phyloP scores from a whole-genome alignment of 2,797 vertebrate species.

The Dendrocincla tyrannina region DNA sequence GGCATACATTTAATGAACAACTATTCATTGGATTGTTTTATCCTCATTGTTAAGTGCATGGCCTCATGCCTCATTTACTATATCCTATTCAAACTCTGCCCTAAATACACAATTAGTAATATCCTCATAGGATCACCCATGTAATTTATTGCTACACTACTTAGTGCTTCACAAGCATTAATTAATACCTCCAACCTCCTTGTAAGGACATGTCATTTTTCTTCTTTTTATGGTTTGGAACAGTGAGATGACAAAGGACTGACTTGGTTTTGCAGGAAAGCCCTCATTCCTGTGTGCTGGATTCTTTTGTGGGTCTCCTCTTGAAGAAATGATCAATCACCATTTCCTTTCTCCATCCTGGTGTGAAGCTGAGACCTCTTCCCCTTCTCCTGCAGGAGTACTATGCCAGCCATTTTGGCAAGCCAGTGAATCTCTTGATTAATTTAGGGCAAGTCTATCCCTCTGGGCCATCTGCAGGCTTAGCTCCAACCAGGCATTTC shows the following conservation, averaged over 20 bases:
- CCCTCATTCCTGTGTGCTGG: neutral
- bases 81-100: neutral
- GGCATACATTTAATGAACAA: neutral
- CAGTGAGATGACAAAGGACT: neutral
- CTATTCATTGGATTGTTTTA: neutral
- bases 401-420: neutral
- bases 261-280: neutral
- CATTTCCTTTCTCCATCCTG: neutral
- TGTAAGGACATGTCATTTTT: neutral
- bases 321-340: neutral
- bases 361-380: neutral
- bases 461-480: neutral
- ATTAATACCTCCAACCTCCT: neutral
- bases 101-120: conserved; percentile 23
- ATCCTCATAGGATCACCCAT: neutral
- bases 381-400: neutral
- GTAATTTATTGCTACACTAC: conserved; percentile 26
- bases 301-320: neutral
- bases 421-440: neutral
- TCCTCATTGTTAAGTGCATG: neutral
- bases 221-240: neutral
- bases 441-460: neutral
- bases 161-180: neutral
- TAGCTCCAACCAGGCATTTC: neutral
- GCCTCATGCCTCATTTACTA: conserved; percentile 30